Conservation (phyloP, 1,140 invertebrate species). For the Drosophila rufa region DNA sequence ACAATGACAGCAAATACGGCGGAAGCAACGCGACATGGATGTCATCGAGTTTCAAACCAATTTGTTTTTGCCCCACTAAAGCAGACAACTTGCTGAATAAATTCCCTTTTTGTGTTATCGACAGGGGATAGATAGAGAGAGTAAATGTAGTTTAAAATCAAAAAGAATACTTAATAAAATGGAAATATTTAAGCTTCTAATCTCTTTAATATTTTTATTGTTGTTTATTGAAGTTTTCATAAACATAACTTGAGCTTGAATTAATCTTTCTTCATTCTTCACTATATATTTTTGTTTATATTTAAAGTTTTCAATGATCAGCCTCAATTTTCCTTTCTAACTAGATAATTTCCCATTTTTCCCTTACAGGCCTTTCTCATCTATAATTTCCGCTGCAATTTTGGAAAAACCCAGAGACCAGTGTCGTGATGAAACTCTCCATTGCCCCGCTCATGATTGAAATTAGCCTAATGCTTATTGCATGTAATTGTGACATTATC, state of each 20-base stretch:
- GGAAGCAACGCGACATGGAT: slow-evolving; percentile 55
- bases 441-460: slow-evolving; percentile 46
- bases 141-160: background rate
- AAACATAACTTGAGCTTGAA: no score
- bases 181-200: background rate
- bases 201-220: background rate
- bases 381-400: slow-evolving; percentile 25
- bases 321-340: background rate
- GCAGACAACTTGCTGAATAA: background rate
- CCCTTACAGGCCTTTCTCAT: background rate
- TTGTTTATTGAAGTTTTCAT: no score
- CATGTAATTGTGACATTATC: slow-evolving; percentile 51
- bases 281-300: no score
- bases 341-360: background rate
- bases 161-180: no score
- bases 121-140: no score
- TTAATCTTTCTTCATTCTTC: background rate
- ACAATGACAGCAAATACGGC: slow-evolving; percentile 42
- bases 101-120: no score
- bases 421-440: slow-evolving; percentile 36
- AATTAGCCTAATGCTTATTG: slow-evolving; percentile 46
- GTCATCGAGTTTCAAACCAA: slow-evolving; percentile 72
- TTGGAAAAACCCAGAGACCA: background rate
- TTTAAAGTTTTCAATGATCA: no score
- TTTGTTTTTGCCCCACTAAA: slow-evolving; percentile 49